A percentile compares a stretch with the other conserved stretches of the same genome.
Evolutionary conservation across 2,888 invertebrate species (phyloP).

Genomic region (Cantharis rustica): DNA sequence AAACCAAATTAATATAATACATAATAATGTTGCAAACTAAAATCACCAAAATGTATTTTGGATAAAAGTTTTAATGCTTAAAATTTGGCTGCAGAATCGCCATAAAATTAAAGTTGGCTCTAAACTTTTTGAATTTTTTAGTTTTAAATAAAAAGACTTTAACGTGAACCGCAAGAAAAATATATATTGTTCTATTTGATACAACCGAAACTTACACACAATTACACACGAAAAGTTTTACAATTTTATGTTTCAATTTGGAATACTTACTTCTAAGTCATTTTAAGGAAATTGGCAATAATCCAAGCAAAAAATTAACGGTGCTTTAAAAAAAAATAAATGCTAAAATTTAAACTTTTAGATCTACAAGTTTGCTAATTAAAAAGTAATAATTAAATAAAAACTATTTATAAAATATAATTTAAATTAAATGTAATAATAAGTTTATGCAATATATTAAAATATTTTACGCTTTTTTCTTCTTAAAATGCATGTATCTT

Average conservation of each 20-base stretch:
- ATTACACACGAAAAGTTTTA: slow-evolving; percentile 22
- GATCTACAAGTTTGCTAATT: no score
- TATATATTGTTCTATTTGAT: slow-evolving; percentile 10
- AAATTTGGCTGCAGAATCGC: not conserved
- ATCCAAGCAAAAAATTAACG: slow-evolving; percentile 6
- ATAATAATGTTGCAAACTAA: not conserved
- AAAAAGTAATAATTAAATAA: not conserved
- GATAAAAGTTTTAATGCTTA: not conserved
- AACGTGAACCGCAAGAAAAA: slow-evolving; percentile 15
- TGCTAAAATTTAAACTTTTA: not conserved
- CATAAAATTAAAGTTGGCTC: slow-evolving; percentile 4
- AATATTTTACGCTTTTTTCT: not conserved
- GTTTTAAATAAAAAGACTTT: slow-evolving; percentile 14
- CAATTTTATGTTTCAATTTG: slow-evolving; percentile 24
- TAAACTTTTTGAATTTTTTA: slow-evolving; percentile 4
- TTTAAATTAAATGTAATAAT: not conserved
- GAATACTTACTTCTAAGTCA: slow-evolving; percentile 14
- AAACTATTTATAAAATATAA: not conserved
- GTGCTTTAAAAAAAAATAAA: not conserved
- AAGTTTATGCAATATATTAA: not conserved
- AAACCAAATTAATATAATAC: no score
- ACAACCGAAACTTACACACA: slow-evolving; percentile 21
- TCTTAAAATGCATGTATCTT: not conserved
- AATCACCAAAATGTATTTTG: not conserved
- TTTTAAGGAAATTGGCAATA: slow-evolving; percentile 11